Conservation (phyloP, 2,888 invertebrate genomes). For the Nephrotoma appendiculata region DNA sequence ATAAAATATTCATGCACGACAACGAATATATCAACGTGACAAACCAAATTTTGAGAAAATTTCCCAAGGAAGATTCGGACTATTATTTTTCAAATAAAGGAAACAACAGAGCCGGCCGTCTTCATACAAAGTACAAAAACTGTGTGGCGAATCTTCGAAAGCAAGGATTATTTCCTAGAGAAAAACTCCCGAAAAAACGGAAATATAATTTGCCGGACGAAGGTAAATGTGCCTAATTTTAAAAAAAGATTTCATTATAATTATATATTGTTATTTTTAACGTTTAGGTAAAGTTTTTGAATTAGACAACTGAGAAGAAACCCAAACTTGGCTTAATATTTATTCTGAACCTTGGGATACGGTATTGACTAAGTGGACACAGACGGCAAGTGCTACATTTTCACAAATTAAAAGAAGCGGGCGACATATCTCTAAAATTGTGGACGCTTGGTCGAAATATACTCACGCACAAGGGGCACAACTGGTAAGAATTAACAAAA, state of each 20-base stretch:
- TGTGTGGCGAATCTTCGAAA: background rate
- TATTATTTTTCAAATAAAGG: background rate
- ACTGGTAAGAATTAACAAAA: too few relatives aligned
- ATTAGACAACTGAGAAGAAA: background rate
- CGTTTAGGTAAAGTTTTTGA: background rate
- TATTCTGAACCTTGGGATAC: background rate
- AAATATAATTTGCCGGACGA: background rate
- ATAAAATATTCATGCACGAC: background rate
- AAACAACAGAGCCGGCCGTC: background rate
- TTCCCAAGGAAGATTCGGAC: background rate
- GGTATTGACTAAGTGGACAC: too few relatives aligned
- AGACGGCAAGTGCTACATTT: too few relatives aligned
- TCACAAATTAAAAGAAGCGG: too few relatives aligned
- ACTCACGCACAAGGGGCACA: too few relatives aligned
- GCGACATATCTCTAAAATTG: too few relatives aligned
- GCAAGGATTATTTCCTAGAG: background rate
- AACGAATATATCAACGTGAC: background rate
- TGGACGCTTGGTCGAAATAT: too few relatives aligned
- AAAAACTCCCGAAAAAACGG: background rate
- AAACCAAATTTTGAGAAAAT: background rate
- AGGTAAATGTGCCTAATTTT: background rate
- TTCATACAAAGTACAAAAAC: background rate
- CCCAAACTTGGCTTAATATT: background rate
- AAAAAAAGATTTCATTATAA: too few relatives aligned
- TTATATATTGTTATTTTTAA: background rate